Base-by-base conservation (phyloP, 2,797 vertebrate genomes). In the Lithobates pipiens region DNA sequence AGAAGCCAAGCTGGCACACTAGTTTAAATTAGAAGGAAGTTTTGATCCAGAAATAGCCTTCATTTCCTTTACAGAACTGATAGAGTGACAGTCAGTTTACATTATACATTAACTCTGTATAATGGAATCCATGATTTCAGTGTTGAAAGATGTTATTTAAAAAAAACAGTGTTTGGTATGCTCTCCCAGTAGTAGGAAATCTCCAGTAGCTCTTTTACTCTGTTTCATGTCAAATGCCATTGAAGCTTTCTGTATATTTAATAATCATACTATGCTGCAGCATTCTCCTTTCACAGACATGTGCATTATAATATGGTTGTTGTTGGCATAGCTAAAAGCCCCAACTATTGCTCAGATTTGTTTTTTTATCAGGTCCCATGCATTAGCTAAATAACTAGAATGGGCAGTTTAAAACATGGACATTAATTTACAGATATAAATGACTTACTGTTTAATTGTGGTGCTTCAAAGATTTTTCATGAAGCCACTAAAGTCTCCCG, bases 151-250 rank as follows among this genome's bases (percentile, higher is more conserved):
- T 78, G 65, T 84, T 67, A 4, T 82, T 74, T 69, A 23, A 75
- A 80, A 32, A 78, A 89, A 76, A 84, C 57, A 46, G 75, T 83
- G 73, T 68, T 71, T 87, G 44, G 57, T 77, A 21, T 27, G 46
- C 84, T 88, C n/a, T 73, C 88, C 77, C 77, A 71, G 71, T 57
- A 71, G 34, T 67, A 61, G 69, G 46, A 86, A 79, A 85, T 86
- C 25, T 78, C 18, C 44, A 54, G 75, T 63, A 68, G 54, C n/a
- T 80, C 72, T 85, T 83, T 85, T 44, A 70, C 67, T 23, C 25
- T 86, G 65, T 15, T 18, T 87, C 86, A 80, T 88, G 23, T 89
- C 73, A 80, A 79, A 73, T 1, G 0, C 21, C 18, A 76, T 80
- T 15, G 27, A 88, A 10, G 63, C 25, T 72, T 80, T 78, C 75